These are phyloP conservation scores for Gadopsis bispinosus DNA, from an alignment of 2,797 vertebrate species.

Conservation along the genomic window DNA sequence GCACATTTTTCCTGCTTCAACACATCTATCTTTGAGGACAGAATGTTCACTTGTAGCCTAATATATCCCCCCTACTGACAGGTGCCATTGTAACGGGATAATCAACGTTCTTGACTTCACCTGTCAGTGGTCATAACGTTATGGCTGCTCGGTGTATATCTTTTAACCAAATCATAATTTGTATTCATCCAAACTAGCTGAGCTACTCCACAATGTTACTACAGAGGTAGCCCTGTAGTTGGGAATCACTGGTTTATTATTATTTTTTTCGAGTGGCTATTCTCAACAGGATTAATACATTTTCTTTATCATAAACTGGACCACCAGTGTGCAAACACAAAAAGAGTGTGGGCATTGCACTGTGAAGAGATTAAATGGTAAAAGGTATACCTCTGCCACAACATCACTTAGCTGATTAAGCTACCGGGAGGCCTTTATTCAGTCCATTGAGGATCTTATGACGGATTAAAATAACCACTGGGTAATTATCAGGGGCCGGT, in stretches of 20 bases:
- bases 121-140: too few relatives aligned
- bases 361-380: constrained; percentile 65
- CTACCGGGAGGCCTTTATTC: constrained; percentile 58
- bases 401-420: constrained; percentile 79
- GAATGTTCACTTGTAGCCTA: too few relatives aligned
- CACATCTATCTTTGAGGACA: too few relatives aligned
- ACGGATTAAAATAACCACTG: constrained; percentile 76
- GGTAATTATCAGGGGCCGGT: constrained; percentile 72
- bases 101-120: too few relatives aligned
- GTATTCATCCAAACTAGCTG: neutral
- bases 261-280: neutral
- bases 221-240: neutral
- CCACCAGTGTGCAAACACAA: constrained; percentile 10
- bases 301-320: neutral
- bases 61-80: too few relatives aligned
- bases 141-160: too few relatives aligned
- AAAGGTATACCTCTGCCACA: constrained; percentile 63
- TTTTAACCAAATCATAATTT: neutral
- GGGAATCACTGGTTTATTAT: neutral
- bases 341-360: constrained; percentile 18
- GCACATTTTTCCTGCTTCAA: too few relatives aligned
- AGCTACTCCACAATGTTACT: neutral
- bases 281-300: neutral
- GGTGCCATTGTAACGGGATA: too few relatives aligned
- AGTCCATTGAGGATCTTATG: constrained; percentile 74